phyloP scores from a whole-genome alignment of 2,888 invertebrate genomes.

The Harmothoe impar region DNA sequence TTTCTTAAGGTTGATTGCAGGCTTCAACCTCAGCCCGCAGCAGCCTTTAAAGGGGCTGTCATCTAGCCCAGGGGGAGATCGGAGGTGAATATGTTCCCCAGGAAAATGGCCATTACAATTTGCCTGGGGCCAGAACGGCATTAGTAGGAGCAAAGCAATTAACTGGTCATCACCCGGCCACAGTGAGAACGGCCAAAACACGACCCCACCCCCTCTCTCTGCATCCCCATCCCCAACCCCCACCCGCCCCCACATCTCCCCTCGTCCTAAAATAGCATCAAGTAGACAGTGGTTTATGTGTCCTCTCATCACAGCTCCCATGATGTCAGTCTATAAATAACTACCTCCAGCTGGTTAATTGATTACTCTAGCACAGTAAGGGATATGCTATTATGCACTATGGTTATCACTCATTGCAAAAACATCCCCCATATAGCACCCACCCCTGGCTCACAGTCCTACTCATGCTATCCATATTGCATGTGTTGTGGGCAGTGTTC shows the following conservation, averaged over 20 bases:
- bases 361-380: no score
- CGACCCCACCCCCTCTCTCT: background rate
- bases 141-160: constrained; percentile 43
- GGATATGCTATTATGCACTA: no score
- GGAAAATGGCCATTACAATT: constrained; percentile 34
- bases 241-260: background rate
- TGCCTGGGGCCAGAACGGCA: background rate
- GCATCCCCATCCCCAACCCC: background rate
- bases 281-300: background rate
- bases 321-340: no score
- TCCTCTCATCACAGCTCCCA: background rate
- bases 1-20: no score
- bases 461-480: background rate
- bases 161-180: constrained; percentile 40
- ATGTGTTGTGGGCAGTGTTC: background rate
- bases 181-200: constrained; percentile 18
- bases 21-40: background rate
- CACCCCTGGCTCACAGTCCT: no score
- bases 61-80: constrained; percentile 14
- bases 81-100: constrained; percentile 9
- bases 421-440: no score
- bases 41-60: constrained; percentile 15
- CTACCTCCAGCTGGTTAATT: no score
- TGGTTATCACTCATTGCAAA: no score
- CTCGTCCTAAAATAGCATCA: background rate